Evolutionary conservation across 2,888 invertebrate species (phyloP), one percentile per base, ranked within the genome.

Genomic region (Harmothoe impar): DNA sequence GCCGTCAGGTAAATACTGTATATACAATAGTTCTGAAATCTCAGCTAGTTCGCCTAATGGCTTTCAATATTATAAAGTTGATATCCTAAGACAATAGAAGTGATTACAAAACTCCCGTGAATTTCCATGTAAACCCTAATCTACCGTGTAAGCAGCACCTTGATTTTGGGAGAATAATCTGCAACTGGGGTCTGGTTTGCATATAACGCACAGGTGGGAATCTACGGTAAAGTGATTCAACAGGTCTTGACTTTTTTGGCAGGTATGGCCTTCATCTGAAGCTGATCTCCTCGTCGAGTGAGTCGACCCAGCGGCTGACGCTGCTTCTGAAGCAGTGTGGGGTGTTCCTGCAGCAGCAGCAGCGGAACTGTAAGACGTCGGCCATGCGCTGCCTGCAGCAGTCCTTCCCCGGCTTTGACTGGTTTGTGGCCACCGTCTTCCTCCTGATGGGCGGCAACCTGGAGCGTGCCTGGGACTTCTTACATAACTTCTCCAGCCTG

Each of bases 371-470:
- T 29, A 86, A 86, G 56, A 10, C 52, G 7, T 56, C 86, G 3
- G 56, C 54, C 31, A 52, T 56, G 54, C 86, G 86, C 23, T 62
- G 51, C 29, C 52, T 62, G 85, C 62, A 86, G 43, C 56, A 90
- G 31, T 33, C 35, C 86, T 78, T 51, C 35, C 62, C 94, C 0
- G 95, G 95, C 20, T 95, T 94, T 93, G 96, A 96, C 91, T 96
- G 96, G 96, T 96, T 96, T 92, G 94, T 94, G 25, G 94, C 95
- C 52, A 95, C 95, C 0, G 91, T 95, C 43, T 96, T 95, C 91
- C 93, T 96, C 17, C 92, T 95, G 43, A 94, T 95, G 92, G 93
- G 94, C 81, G 95, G 96, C 31, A 94, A 95, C 92, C 90, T 92
- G 62, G 94, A 95, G 23, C 93, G 94, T 77, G 91, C 95, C 0